Evolutionary conservation across 2,797 vertebrate genomes (phyloP).

Genomic region (Calcarius lapponicus): DNA sequence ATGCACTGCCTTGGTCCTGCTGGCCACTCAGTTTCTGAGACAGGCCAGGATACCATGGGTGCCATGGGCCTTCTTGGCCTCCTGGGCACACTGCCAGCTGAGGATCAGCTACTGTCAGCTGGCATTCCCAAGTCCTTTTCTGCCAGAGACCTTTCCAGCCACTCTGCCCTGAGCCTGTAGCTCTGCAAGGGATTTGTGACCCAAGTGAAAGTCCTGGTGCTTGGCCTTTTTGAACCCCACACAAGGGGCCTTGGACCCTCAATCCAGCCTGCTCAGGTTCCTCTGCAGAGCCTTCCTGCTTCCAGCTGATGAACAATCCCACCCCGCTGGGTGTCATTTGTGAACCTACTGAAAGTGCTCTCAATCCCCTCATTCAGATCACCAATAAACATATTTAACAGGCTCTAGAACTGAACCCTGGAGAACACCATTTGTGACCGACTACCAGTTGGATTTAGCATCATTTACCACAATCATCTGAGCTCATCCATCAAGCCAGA

Average conservation of each 20-base stretch:
- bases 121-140: not conserved
- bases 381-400: not conserved
- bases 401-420: not conserved
- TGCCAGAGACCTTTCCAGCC: not conserved
- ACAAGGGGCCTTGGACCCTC: not conserved
- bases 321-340: not conserved
- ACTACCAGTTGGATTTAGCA: not conserved
- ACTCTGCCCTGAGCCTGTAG: not conserved
- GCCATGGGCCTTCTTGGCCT: not conserved
- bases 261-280: not conserved
- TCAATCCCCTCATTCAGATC: not conserved
- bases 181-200: not conserved
- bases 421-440: accelerated
- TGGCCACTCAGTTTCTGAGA: not conserved
- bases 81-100: not conserved
- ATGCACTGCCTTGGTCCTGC: not conserved
- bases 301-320: not conserved
- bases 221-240: not conserved
- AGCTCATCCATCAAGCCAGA: not conserved
- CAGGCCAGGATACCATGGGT: not conserved
- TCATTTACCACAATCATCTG: not conserved
- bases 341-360: not conserved
- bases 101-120: not conserved
- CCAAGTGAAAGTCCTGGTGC: not conserved
- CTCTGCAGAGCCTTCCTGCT: not conserved